Base-by-base conservation (phyloP, 2,888 invertebrate species). In the Anaspis maculata region DNA sequence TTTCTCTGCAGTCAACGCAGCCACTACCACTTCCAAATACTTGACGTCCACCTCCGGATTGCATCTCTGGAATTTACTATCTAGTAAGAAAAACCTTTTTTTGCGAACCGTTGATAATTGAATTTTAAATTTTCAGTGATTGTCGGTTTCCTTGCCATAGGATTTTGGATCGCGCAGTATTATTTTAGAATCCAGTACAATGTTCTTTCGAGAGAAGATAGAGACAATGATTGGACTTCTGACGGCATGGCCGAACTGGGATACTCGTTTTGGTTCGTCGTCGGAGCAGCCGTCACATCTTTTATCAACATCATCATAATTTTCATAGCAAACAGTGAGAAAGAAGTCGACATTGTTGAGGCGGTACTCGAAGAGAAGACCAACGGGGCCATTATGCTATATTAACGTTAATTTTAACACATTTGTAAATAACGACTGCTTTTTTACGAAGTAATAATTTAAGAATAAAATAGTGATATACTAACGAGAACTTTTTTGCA, bases 211-310 rank as follows among this genome's bases (percentile, higher is more conserved):
- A 72, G 76, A 28, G 84, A 86, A 52, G 89, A 91, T 56, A 73
- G 77, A 35, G 76, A 79, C 16, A 79, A 79, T 48, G 76, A 79
- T 52, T 94, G 92, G 89, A 78, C 81, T 15, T 87, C 90, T 1
- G 79, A 82, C 45, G 83, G 81, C 29, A 76, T 80, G 56, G 85
- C 90, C 0, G 79, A 80, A 47, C 70, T 91, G 23, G 91, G 90
- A 30, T 79, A 84, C 51, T 92, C 92, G 3, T 94, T 90, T 64
- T 94, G 88, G 83, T 69, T 87, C 51, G 78, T 85, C 5, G 79
- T 83, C 3, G 78, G 77, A 4, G 79, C 85, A 0, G 71, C 77
- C 1, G 66, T 79, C 28, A 70, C 83, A 2, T 82, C 81, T 45
- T 70, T 83, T 40, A 64, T 83, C 29, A 88, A 87, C 67, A 74